Conservation (phyloP, 2,797 vertebrate species). For the Lagodon rhomboides region DNA sequence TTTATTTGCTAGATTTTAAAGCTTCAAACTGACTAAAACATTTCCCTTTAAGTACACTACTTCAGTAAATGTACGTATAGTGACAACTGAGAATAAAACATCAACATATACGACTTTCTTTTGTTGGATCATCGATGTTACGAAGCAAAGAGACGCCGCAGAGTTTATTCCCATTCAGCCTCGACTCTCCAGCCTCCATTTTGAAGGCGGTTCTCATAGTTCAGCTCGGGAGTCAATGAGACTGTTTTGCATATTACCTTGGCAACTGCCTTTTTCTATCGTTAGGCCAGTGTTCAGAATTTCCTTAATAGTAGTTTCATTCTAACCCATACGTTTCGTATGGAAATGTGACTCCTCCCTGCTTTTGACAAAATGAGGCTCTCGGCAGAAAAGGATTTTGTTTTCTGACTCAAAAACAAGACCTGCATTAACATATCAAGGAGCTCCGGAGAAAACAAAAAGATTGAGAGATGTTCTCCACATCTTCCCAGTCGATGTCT, state of each 20-base stretch:
- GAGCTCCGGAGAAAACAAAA: conserved; percentile 40
- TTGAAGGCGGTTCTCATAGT: conserved; percentile 73
- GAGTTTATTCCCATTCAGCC: conserved; percentile 32
- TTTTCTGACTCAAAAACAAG: conserved; percentile 77
- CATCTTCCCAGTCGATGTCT: conserved; percentile 67
- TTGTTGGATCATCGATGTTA: conserved; percentile 17
- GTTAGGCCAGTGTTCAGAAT: conserved; percentile 76
- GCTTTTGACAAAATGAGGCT: conserved; percentile 77
- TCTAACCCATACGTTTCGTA: conserved; percentile 79
- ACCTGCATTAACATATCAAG: conserved; percentile 81
- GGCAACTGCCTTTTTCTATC: conserved; percentile 83
- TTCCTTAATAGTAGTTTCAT: conserved; percentile 81
- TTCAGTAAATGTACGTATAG: background rate
- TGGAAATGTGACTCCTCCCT: conserved; percentile 84
- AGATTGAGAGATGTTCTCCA: conserved; percentile 64
- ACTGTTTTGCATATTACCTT: conserved; percentile 83
- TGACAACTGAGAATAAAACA: background rate
- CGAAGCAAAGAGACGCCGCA: conserved; percentile 2
- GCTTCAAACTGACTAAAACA: too few species aligned
- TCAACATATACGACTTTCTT: background rate
- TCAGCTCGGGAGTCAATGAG: conserved; percentile 74
- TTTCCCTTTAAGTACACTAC: background rate
- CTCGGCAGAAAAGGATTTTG: conserved; percentile 78
- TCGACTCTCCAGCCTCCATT: conserved; percentile 57
- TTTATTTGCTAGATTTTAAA: too few species aligned